A percentile compares a stretch with the other conserved stretches of the same genome.
These are phyloP conservation scores for Corythucha ciliata DNA, from an alignment of 2,888 invertebrate species.

Conservation along the genomic window DNA sequence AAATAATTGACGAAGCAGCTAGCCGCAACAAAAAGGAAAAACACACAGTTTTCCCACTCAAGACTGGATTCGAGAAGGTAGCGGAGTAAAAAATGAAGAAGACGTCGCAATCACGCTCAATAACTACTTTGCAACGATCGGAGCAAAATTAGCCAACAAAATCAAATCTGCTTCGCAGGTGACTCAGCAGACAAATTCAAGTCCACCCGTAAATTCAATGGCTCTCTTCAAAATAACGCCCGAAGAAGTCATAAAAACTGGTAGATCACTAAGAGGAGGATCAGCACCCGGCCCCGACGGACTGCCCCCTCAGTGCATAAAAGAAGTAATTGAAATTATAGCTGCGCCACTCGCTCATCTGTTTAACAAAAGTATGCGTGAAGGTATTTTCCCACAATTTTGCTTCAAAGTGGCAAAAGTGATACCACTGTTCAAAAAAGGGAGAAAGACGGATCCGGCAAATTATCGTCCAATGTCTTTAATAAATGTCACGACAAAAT, in stretches of 20 bases:
- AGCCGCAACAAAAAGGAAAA: no score
- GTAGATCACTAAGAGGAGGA: not conserved
- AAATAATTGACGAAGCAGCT: no score
- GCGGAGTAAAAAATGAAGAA: no score
- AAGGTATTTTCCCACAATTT: not conserved
- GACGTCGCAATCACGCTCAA: no score
- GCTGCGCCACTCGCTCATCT: slow-evolving; percentile 1
- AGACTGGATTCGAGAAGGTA: no score
- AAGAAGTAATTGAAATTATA: slow-evolving; percentile 1
- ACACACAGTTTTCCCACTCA: no score
- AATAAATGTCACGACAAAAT: slow-evolving; percentile 1
- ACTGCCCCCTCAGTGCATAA: not conserved
- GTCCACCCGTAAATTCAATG: not conserved
- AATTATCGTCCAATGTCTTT: slow-evolving; percentile 5
- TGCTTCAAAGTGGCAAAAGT: slow-evolving; percentile 5
- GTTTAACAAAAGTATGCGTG: not conserved
- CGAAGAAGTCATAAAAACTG: not conserved
- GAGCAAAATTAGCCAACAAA: no score
- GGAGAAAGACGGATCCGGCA: not conserved
- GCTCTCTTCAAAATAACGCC: not conserved
- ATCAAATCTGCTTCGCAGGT: no score
- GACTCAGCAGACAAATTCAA: no score
- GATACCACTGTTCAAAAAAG: slow-evolving; percentile 9
- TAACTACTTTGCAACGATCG: no score
- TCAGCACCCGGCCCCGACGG: slow-evolving; percentile 6